These are phyloP conservation scores for Clarias fuscus DNA, from an alignment of 2,797 vertebrate genomes.

Conservation along the genomic window DNA sequence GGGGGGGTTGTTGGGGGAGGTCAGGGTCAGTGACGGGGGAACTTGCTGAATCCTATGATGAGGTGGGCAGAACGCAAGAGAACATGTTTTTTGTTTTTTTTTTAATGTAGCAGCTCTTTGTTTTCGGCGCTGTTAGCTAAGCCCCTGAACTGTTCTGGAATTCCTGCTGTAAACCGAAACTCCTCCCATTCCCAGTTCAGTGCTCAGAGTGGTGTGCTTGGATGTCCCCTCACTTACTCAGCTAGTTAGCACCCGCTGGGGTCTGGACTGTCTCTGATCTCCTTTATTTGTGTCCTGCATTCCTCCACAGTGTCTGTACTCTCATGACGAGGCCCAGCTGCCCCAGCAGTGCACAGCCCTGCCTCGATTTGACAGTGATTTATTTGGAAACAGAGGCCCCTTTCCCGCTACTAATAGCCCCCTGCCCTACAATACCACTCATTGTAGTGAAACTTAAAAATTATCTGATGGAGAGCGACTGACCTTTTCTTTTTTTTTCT, in stretches of 20 bases:
- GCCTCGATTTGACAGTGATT: slow-evolving; percentile 49
- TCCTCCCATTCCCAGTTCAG: slow-evolving; percentile 27
- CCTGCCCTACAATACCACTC: slow-evolving; percentile 47
- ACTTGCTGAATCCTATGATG: slow-evolving; percentile 3
- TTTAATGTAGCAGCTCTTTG: background rate
- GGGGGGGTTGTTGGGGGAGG: too few relatives aligned
- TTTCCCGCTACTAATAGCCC: slow-evolving; percentile 38
- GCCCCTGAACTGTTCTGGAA: slow-evolving; percentile 2
- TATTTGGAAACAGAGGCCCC: slow-evolving; percentile 51
- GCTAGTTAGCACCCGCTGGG: slow-evolving; percentile 22
- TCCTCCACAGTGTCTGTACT: slow-evolving; percentile 47
- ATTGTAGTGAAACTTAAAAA: slow-evolving; percentile 44
- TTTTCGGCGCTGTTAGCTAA: slow-evolving; percentile 20
- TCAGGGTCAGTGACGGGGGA: background rate
- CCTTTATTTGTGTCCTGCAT: slow-evolving; percentile 50
- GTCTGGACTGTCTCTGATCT: slow-evolving; percentile 34
- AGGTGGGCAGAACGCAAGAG: background rate
- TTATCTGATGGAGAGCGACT: slow-evolving; percentile 8
- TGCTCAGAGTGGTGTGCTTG: slow-evolving; percentile 17
- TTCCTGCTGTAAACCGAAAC: slow-evolving; percentile 30
- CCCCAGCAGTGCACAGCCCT: slow-evolving; percentile 23
- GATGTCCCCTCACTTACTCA: slow-evolving; percentile 22
- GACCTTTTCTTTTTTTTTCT: slow-evolving; percentile 9
- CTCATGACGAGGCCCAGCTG: slow-evolving; percentile 54
- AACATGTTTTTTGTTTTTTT: background rate